Evolutionary conservation across 2,797 vertebrate genomes (phyloP).

Genomic region (Siniperca undulata): DNA sequence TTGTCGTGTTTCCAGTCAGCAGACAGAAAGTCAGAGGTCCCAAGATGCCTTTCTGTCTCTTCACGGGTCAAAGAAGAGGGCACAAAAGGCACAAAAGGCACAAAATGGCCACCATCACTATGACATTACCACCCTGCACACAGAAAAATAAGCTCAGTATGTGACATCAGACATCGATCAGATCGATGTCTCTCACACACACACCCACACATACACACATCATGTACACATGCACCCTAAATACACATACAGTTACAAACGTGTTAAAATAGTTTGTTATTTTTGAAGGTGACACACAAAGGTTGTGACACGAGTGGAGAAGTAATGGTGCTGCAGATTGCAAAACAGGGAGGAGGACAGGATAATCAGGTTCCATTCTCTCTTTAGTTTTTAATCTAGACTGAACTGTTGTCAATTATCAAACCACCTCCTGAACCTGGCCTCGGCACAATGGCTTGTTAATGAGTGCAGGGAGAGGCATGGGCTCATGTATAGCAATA

Average conservation of each 20-base stretch:
- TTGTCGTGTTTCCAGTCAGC: conserved; percentile 48
- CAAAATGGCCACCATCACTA: not conserved
- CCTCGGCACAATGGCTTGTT: conserved; percentile 59
- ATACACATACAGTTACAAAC: not conserved
- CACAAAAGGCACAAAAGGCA: too few relatives aligned
- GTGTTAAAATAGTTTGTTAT: conserved; percentile 56
- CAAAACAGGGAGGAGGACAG: conserved; percentile 46
- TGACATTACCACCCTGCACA: not conserved
- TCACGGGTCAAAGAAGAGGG: conserved; percentile 47
- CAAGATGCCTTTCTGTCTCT: conserved; percentile 42
- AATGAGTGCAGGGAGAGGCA: conserved; percentile 71
- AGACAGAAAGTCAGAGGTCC: conserved; percentile 39
- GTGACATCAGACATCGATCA: not conserved
- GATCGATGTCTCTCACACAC: not conserved
- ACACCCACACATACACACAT: conserved; percentile 1
- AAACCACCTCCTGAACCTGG: conserved; percentile 60
- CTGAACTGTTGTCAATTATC: conserved; percentile 70
- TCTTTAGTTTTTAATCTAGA: conserved; percentile 62
- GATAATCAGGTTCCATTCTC: conserved; percentile 68
- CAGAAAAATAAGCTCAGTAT: not conserved
- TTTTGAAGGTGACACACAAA: conserved; percentile 58
- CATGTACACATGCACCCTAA: not conserved
- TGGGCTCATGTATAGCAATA: conserved; percentile 22
- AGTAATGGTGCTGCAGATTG: conserved; percentile 42
- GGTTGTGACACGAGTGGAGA: conserved; percentile 42